Base-by-base conservation (phyloP, 2,797 vertebrate species). In the Spheniscus humboldti region DNA sequence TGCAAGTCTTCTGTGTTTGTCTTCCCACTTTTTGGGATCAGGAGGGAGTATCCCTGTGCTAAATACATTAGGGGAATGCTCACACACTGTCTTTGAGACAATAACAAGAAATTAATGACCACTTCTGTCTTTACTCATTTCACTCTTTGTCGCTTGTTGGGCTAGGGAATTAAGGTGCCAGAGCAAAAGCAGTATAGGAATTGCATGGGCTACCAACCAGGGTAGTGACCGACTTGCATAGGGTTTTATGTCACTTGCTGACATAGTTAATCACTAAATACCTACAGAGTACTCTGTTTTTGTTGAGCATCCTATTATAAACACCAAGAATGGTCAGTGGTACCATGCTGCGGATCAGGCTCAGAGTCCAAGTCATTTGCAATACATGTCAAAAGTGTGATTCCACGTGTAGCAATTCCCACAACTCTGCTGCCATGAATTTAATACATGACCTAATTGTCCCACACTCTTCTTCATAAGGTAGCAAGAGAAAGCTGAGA, bases 161-260 rank as follows among this genome's bases (percentile, higher is more conserved):
- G 45, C 67, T 88, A 77, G 15, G 55, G 60, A 89, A 66, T 31
- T 31, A 78, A 84, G 27, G 24, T 47, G 33, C 39, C 75, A 63
- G 41, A 83, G 39, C 7, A 59, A 55, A 86, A 43, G 50, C 4
- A 72, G 68, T 7, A 14, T 1, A 86, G 39, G 33, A 73, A 73
- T 68, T 57, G 18, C 55, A 55, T 3, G 22, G 41, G 35, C 35
- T 78, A 12, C 77, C 7, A 8, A 67, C 11, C 45, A 89, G 39
- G 8, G 13, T 4, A 53, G 50, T 4, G 19, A 77, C 12, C 1
- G 2, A 41, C 24, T n/a, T 12, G 2, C 18, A 47, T 11, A 14
- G 18, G n/a, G 8, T 11, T 82, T 78, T 75, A 41, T 41, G 22
- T 33, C 50, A 50, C 25, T 81, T 67, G 45, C n/a, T 72, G 62